Conservation (phyloP, 1,140 invertebrate genomes). For the Vanessa tameamea region DNA sequence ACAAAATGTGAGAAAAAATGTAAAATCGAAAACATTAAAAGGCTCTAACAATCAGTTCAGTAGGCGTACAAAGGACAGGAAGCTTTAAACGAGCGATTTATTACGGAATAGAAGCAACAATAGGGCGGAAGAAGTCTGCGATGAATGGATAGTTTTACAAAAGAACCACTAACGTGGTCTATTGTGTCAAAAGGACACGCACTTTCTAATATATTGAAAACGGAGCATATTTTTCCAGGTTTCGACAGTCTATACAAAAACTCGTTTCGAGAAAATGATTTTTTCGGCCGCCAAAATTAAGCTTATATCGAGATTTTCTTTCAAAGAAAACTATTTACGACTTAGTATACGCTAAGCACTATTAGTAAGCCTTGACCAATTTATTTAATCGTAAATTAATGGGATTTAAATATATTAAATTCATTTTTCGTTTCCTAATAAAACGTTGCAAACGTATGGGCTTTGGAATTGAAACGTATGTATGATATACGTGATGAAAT, state of each 20-base stretch:
- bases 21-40: constrained; percentile 5
- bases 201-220: constrained; percentile 7
- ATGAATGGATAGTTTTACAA: constrained; percentile 36
- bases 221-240: neutral
- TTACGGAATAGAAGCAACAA: constrained; percentile 34
- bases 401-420: too few relatives aligned
- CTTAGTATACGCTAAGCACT: too few relatives aligned
- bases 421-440: too few relatives aligned
- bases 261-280: neutral
- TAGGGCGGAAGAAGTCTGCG: constrained; percentile 19
- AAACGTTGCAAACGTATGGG: too few relatives aligned
- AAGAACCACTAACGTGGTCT: constrained; percentile 25
- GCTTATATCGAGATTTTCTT: too few relatives aligned
- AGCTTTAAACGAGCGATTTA: constrained; percentile 35
- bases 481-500: too few relatives aligned
- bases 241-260: constrained; percentile 1
- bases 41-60: constrained; percentile 5
- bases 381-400: too few relatives aligned
- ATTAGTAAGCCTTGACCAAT: too few relatives aligned
- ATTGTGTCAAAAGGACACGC: constrained; percentile 25
- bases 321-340: too few relatives aligned
- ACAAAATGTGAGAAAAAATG: neutral
- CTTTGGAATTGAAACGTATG: too few relatives aligned
- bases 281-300: neutral
- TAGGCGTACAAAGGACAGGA: constrained; percentile 1